These are phyloP conservation scores for Mamestra configurata DNA, from an alignment of 1,140 invertebrate genomes.

Conservation along the genomic window DNA sequence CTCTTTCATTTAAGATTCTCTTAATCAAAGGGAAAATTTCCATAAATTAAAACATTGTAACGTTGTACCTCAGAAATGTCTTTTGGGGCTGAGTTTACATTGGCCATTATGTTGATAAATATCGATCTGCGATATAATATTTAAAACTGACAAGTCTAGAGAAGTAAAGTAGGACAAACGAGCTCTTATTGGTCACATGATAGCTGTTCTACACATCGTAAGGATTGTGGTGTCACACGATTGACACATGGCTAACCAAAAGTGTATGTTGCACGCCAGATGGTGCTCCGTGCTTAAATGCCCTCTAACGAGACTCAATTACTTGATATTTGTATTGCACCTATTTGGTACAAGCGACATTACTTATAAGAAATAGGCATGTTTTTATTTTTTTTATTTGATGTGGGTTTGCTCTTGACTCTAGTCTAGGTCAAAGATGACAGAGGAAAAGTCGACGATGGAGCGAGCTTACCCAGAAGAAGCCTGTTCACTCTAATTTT, in stretches of 20 bases:
- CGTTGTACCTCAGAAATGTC: neutral
- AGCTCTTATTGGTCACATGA: conserved; percentile 23
- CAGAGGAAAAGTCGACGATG: no score
- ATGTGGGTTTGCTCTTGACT: no score
- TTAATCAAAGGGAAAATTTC: conserved; percentile 12
- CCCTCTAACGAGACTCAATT: conserved; percentile 18
- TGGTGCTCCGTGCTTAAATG: conserved; percentile 37
- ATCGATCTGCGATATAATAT: neutral
- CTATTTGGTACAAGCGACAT: neutral
- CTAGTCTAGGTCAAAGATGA: no score
- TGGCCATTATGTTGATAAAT: neutral
- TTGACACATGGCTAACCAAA: conserved; percentile 29
- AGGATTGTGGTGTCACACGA: conserved; percentile 31
- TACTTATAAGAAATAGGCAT: no score
- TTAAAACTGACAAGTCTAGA: neutral
- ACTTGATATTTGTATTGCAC: neutral
- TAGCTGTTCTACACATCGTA: conserved; percentile 17
- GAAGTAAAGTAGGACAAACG: conserved; percentile 9
- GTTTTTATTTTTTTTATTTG: no score
- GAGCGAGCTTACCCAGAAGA: no score
- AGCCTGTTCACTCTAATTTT: no score
- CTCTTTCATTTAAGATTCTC: conserved; percentile 6
- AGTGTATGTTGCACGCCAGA: conserved; percentile 28
- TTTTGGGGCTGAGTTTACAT: neutral
- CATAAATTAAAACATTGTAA: conserved; percentile 17